phyloP scores from a whole-genome alignment of 1,140 invertebrate genomes.

The Colletes latitarsis region DNA sequence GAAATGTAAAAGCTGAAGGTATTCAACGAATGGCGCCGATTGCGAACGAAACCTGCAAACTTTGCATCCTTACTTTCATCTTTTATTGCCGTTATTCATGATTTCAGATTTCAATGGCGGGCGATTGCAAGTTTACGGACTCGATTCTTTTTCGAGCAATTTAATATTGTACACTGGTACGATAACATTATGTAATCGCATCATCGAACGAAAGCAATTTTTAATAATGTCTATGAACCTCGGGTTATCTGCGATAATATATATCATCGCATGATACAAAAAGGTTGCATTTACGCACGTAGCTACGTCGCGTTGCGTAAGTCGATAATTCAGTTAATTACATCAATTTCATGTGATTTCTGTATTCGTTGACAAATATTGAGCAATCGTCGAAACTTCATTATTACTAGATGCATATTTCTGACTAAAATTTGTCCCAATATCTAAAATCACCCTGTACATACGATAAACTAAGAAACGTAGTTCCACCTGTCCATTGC shows the following conservation, averaged over 20 bases:
- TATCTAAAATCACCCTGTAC: too few relatives aligned
- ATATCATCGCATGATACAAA: not conserved
- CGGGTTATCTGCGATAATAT: slow-evolving; percentile 31
- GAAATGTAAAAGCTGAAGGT: not conserved
- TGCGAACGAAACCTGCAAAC: not conserved
- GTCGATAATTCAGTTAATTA: not conserved
- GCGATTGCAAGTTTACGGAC: not conserved
- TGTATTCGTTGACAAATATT: too few relatives aligned
- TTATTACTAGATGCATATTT: too few relatives aligned
- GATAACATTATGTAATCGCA: not conserved
- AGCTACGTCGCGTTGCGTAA: not conserved
- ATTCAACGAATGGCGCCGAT: not conserved
- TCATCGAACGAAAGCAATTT: not conserved
- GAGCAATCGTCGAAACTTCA: too few relatives aligned
- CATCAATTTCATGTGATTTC: too few relatives aligned
- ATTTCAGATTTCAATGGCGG: too few relatives aligned
- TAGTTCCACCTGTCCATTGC: not conserved
- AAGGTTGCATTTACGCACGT: not conserved
- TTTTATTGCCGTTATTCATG: too few relatives aligned
- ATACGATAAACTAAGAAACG: too few relatives aligned
- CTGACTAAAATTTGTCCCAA: too few relatives aligned
- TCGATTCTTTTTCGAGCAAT: not conserved
- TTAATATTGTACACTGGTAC: too few relatives aligned
- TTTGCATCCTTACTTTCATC: not conserved
- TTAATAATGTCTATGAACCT: not conserved